Percentiles rank a stretch among this genome's conserved stretches.
phyloP scores from a whole-genome alignment of 2,888 invertebrate genomes.

The Panzeria rudis region DNA sequence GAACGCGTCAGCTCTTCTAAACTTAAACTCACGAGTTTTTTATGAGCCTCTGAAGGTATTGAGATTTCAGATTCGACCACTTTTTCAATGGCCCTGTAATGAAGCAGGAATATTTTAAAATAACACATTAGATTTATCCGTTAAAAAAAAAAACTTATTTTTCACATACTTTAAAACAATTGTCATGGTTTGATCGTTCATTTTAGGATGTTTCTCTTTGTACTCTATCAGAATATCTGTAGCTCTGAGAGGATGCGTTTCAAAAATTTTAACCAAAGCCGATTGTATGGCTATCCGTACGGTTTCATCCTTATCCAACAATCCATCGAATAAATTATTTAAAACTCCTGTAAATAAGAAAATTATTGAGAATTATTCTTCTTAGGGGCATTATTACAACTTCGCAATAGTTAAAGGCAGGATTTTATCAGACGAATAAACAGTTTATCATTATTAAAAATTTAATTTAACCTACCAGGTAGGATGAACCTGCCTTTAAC shows the following conservation, averaged over 20 bases:
- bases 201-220: slow-evolving; percentile 87
- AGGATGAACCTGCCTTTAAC: no score
- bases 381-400: no score
- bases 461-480: no score
- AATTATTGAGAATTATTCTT: slow-evolving; percentile 2
- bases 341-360: slow-evolving; percentile 79
- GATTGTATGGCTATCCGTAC: slow-evolving; percentile 88
- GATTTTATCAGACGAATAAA: no score
- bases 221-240: slow-evolving; percentile 89
- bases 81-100: slow-evolving; percentile 85
- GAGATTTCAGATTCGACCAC: slow-evolving; percentile 85
- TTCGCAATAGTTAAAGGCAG: no score
- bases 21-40: slow-evolving; percentile 87
- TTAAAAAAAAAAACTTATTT: not conserved
- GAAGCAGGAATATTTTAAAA: no score
- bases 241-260: slow-evolving; percentile 89
- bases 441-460: no score
- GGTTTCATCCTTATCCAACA: slow-evolving; percentile 88
- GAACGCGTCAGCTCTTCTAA: slow-evolving; percentile 90
- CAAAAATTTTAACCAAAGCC: slow-evolving; percentile 90
- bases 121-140: not conserved
- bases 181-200: slow-evolving; percentile 85
- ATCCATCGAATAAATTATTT: slow-evolving; percentile 80
- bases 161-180: slow-evolving; percentile 85
- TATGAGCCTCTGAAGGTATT: slow-evolving; percentile 86